These are phyloP conservation scores for Erinaceus europaeus DNA, from an alignment of 2,113 vertebrate species.

Conservation along the genomic window DNA sequence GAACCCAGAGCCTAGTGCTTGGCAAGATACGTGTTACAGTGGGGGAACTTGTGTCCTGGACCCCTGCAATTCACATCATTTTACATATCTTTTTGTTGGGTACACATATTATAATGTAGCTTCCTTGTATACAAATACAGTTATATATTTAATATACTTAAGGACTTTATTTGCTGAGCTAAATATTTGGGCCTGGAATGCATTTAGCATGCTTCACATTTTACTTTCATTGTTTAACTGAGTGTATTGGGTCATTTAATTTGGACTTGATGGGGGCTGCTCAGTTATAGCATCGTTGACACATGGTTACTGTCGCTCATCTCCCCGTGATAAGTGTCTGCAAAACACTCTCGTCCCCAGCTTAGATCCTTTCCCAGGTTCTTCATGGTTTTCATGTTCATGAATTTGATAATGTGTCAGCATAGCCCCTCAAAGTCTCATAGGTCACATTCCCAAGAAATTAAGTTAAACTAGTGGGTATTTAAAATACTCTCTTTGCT, in stretches of 20 bases:
- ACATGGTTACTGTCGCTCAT: too few relatives aligned
- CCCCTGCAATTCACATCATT: too few relatives aligned
- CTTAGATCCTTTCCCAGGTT: not conserved
- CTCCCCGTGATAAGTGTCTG: too few relatives aligned
- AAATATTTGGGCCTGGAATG: not conserved
- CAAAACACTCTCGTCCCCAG: too few relatives aligned
- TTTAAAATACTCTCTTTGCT: not conserved
- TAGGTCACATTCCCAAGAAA: constrained; percentile 10
- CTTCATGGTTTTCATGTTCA: not conserved
- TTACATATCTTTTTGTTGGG: not conserved
- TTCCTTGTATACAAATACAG: too few relatives aligned
- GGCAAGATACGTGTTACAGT: too few relatives aligned
- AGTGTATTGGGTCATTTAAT: not conserved
- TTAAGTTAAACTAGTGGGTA: not conserved
- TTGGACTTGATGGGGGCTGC: too few relatives aligned
- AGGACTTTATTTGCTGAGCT: too few relatives aligned
- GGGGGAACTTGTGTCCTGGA: too few relatives aligned
- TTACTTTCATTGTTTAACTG: not conserved
- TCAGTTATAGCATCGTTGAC: too few relatives aligned
- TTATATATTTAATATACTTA: too few relatives aligned
- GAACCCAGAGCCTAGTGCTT: too few relatives aligned
- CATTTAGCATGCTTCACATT: not conserved
- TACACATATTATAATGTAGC: not conserved
- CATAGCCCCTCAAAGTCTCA: not conserved
- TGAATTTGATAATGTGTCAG: not conserved